Evolutionary conservation across 2,888 invertebrate species (phyloP).

Genomic region (Lochmaea capreae): DNA sequence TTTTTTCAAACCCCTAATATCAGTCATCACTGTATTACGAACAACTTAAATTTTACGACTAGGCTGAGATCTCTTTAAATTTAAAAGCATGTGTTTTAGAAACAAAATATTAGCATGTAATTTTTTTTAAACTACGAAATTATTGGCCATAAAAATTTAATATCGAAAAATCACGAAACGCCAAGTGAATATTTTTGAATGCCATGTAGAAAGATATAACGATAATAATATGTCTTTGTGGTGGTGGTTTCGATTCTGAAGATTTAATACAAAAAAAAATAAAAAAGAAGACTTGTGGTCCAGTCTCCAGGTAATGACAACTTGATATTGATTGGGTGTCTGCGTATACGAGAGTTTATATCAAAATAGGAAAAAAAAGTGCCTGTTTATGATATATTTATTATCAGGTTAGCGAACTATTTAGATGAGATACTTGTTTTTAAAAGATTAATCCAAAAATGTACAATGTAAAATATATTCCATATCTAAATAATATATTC

Average conservation of each 20-base stretch:
- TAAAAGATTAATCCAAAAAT: too few species aligned
- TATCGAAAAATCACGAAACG: neutral
- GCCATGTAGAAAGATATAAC: neutral
- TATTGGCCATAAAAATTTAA: slow-evolving; percentile 1
- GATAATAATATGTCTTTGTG: neutral
- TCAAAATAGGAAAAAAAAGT: too few species aligned
- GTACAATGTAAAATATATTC: too few species aligned
- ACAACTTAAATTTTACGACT: neutral
- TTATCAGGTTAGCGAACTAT: too few species aligned
- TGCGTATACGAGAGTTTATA: neutral
- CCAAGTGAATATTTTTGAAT: neutral
- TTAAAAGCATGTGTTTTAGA: neutral
- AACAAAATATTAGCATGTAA: neutral
- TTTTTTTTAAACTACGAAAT: neutral
- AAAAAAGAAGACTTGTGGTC: neutral
- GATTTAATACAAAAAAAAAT: too few species aligned
- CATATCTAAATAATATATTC: too few species aligned
- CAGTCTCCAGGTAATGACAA: slow-evolving; percentile 9
- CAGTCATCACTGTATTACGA: neutral
- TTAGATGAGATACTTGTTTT: too few species aligned
- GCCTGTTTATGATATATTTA: too few species aligned
- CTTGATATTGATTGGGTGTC: neutral
- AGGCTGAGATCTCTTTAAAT: neutral
- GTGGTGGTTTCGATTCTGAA: neutral
- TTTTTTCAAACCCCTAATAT: neutral